phyloP scores from a whole-genome alignment of 1,140 invertebrate genomes.

The Potamilus streckersoni region DNA sequence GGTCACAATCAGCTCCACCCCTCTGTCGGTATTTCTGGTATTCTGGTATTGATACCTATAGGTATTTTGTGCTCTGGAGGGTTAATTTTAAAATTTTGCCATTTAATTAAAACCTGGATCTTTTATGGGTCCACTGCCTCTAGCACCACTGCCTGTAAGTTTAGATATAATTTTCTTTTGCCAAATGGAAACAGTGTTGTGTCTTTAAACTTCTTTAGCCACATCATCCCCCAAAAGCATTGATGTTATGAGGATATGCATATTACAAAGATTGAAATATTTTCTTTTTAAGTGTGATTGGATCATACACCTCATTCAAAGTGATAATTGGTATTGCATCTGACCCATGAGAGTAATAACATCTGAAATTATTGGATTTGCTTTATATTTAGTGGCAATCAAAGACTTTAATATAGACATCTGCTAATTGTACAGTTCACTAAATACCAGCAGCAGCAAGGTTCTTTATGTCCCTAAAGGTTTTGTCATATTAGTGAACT shows the following conservation, averaged over 20 bases:
- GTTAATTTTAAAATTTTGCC: no score
- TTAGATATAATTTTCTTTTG: neutral
- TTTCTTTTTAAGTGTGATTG: slow-evolving; percentile 7
- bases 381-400: neutral
- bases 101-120: no score
- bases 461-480: slow-evolving; percentile 10
- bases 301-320: slow-evolving; percentile 5
- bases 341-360: slow-evolving; percentile 11
- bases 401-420: neutral
- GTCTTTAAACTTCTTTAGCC: neutral
- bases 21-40: no score
- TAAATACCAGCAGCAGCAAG: slow-evolving; percentile 4
- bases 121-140: no score
- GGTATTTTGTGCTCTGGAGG: no score
- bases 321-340: slow-evolving; percentile 12
- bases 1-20: no score
- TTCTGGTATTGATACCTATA: no score
- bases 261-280: slow-evolving; percentile 16
- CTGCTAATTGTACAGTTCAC: slow-evolving; percentile 4
- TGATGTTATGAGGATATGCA: neutral
- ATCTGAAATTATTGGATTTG: slow-evolving; percentile 9
- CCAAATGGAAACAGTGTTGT: neutral
- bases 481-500: neutral
- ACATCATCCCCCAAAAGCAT: neutral
- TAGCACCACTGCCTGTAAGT: no score